A percentile compares a stretch with the other conserved stretches of the same genome.
Conservation (phyloP, 2,113 vertebrate genomes). For the Columba janthina region DNA sequence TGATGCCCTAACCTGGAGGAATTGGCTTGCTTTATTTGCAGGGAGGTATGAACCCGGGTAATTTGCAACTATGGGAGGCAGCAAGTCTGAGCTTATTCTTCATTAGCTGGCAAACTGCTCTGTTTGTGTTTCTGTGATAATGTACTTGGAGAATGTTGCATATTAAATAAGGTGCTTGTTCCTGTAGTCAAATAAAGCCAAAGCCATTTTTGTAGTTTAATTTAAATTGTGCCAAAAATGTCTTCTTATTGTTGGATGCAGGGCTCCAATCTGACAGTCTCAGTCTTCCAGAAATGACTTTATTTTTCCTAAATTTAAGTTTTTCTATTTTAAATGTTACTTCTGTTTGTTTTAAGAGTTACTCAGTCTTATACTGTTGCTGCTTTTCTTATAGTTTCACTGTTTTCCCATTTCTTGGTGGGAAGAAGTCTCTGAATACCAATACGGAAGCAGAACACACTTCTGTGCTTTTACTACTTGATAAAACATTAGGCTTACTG, state of each 20-base stretch:
- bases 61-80: background rate
- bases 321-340: background rate
- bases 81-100: background rate
- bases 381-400: background rate
- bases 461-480: background rate
- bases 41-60: background rate
- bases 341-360: background rate
- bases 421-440: background rate
- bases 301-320: background rate
- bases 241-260: background rate
- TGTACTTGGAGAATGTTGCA: background rate
- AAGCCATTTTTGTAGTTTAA: background rate
- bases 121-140: background rate
- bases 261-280: background rate
- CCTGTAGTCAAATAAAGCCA: accelerated
- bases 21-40: background rate
- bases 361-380: background rate
- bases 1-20: background rate
- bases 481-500: background rate
- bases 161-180: background rate
- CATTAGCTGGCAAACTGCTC: background rate
- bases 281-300: background rate
- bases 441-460: background rate
- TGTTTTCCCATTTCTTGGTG: background rate
- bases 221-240: background rate